phyloP scores from a whole-genome alignment of 1,140 invertebrate species.

The Fopius arisanus region DNA sequence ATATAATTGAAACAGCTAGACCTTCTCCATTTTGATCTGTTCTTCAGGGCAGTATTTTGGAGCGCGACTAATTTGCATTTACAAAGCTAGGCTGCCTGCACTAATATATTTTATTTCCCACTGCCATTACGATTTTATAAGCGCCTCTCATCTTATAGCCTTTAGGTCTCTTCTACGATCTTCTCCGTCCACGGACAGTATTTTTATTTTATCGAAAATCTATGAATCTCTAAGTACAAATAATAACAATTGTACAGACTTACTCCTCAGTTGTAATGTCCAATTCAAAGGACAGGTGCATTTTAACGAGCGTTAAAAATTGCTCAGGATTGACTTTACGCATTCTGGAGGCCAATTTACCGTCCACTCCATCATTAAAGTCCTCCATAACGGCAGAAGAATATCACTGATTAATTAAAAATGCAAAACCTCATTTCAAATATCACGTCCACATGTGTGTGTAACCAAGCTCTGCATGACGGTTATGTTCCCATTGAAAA shows the following conservation, averaged over 20 bases:
- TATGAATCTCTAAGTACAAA: no score
- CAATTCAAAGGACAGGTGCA: constrained; percentile 90
- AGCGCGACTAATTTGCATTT: no score
- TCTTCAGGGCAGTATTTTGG: no score
- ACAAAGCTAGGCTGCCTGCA: no score
- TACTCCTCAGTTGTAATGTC: constrained; percentile 85
- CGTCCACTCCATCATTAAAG: constrained; percentile 61
- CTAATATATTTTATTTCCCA: no score
- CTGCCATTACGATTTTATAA: no score
- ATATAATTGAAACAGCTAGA: no score
- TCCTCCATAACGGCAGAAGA: constrained; percentile 51
- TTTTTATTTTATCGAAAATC: no score
- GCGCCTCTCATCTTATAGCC: no score
- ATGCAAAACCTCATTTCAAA: not conserved
- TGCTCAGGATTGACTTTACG: constrained; percentile 82
- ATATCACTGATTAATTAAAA: constrained; percentile 4
- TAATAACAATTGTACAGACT: constrained; percentile 51
- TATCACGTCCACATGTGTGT: not conserved
- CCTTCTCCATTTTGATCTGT: no score
- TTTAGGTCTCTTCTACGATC: no score
- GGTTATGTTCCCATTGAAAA: not conserved
- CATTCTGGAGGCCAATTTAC: constrained; percentile 69
- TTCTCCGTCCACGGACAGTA: no score
- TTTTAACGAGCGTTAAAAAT: constrained; percentile 85
- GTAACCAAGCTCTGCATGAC: not conserved